Conservation (phyloP, 2,797 vertebrate species). For the Avahi laniger region DNA sequence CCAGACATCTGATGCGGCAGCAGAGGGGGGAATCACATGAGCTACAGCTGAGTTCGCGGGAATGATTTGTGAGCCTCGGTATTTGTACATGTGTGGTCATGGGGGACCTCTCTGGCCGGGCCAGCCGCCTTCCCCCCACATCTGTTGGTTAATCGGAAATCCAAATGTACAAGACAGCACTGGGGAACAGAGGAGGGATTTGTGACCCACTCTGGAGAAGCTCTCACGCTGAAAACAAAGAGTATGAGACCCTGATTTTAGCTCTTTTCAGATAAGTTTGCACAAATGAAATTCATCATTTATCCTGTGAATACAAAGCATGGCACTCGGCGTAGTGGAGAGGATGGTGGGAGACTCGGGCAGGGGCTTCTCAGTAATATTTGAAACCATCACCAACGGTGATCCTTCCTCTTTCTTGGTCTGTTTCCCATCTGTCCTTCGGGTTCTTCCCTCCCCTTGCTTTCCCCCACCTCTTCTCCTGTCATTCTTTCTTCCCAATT, state of each 20-base stretch:
- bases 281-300: background rate
- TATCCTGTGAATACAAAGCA: background rate
- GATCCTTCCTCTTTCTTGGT: too few species aligned
- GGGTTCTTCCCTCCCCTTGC: background rate
- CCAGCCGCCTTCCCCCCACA: constrained; percentile 26
- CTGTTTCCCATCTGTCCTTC: background rate
- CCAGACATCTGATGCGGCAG: background rate
- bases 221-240: constrained; percentile 47
- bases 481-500: background rate
- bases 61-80: constrained; percentile 64
- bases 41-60: constrained; percentile 33
- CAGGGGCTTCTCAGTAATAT: background rate
- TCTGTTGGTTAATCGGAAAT: constrained; percentile 67
- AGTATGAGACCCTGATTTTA: background rate
- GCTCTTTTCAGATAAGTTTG: background rate
- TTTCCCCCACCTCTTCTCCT: background rate
- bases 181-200: background rate
- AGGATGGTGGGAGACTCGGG: background rate
- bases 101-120: constrained; percentile 51
- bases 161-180: constrained; percentile 58
- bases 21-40: constrained; percentile 1
- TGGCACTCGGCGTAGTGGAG: background rate
- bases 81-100: constrained; percentile 68
- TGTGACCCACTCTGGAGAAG: constrained; percentile 1
- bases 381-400: background rate